A percentile compares a stretch with the other conserved stretches of the same genome.
Conservation (phyloP, 1,140 invertebrate genomes). For the Rhopalosiphum maidis region DNA sequence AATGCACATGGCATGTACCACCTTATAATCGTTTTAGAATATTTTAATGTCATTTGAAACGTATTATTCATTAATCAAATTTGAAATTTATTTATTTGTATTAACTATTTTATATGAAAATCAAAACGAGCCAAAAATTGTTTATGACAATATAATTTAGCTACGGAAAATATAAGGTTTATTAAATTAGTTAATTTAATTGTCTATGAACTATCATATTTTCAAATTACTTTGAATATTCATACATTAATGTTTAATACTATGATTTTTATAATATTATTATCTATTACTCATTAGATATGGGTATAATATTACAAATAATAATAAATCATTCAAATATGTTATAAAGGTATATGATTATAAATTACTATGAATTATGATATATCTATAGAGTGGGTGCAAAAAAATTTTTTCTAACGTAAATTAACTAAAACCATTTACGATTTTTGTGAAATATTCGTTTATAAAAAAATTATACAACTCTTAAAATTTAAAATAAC, state of each 20-base stretch:
- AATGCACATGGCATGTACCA: background rate
- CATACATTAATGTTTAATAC: background rate
- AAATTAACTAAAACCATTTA: background rate
- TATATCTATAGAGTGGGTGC: background rate
- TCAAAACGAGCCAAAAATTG: background rate
- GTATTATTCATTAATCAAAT: background rate
- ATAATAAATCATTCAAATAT: background rate
- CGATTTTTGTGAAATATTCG: background rate
- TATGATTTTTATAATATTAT: background rate
- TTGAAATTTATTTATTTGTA: background rate
- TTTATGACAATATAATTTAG: background rate
- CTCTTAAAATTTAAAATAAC: background rate
- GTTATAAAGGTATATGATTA: background rate
- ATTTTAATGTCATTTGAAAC: background rate
- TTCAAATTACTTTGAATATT: background rate
- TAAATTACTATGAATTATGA: background rate
- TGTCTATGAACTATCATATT: background rate
- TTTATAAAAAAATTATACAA: background rate
- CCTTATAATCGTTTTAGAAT: background rate
- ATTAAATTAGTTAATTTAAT: background rate
- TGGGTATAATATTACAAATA: background rate
- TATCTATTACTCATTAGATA: background rate
- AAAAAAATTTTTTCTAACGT: background rate
- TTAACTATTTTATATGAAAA: background rate
- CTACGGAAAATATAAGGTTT: background rate